Conservation (phyloP, 2,888 invertebrate genomes). For the Drosophila affinis region DNA sequence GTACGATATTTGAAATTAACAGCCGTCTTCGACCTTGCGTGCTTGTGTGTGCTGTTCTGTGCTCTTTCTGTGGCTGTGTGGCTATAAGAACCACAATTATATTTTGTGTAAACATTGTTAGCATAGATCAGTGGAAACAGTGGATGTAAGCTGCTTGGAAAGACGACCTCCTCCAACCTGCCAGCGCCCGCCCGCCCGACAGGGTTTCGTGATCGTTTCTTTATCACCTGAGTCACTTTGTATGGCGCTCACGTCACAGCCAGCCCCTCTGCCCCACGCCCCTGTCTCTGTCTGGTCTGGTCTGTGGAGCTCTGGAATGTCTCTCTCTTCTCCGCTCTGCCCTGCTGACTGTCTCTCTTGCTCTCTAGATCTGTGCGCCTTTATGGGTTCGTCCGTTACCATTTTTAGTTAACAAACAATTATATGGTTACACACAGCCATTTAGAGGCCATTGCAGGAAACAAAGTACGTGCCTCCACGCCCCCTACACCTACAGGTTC, state of each 20-base stretch:
- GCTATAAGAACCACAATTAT: slow-evolving; percentile 24
- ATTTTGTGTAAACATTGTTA: slow-evolving; percentile 62
- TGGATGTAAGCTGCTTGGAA: neutral
- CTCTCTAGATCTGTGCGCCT: slow-evolving; percentile 33
- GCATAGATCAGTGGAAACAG: slow-evolving; percentile 45
- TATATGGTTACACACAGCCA: slow-evolving; percentile 66
- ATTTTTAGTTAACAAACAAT: slow-evolving; percentile 67
- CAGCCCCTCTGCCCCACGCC: slow-evolving; percentile 9
- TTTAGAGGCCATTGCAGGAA: slow-evolving; percentile 58
- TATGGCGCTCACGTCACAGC: slow-evolving; percentile 67
- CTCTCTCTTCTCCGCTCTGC: slow-evolving; percentile 3
- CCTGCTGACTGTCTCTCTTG: slow-evolving; percentile 9
- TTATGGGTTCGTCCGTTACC: slow-evolving; percentile 61
- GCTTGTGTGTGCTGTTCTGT: slow-evolving; percentile 19
- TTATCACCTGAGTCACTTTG: slow-evolving; percentile 76
- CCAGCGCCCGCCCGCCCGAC: neutral
- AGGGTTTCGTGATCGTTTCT: slow-evolving; percentile 60
- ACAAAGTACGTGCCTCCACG: slow-evolving; percentile 50
- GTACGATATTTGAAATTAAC: slow-evolving; percentile 5
- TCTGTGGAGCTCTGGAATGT: slow-evolving; percentile 47
- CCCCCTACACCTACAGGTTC: neutral
- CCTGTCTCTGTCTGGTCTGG: slow-evolving; percentile 20
- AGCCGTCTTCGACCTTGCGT: slow-evolving; percentile 30
- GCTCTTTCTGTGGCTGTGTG: slow-evolving; percentile 22
- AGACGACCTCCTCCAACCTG: slow-evolving; percentile 29